Evolutionary conservation across 2,113 vertebrate genomes (phyloP), one percentile per base, ranked within the genome.

Genomic region (Rattus rattus): DNA sequence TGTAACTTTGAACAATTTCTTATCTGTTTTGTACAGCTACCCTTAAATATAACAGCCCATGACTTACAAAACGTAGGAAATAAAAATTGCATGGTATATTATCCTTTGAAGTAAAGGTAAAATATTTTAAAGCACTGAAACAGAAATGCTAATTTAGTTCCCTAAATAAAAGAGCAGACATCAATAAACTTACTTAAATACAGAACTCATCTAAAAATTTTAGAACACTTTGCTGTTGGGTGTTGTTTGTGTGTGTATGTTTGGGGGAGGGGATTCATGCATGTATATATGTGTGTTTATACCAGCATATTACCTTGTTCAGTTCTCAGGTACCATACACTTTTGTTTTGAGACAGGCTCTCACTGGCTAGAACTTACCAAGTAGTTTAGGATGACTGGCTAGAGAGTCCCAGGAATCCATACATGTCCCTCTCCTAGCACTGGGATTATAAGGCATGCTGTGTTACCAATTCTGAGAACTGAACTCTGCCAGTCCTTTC

Each of bases 121-220:
- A 94, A 14, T 47, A 87, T 75, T 91, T 85, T 76, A 90, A 95
- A 73, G 13, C 19, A 84, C 1, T 70, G 30, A 70, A 70, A 84
- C 28, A 92, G 30, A 91, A 13, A 84, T 2, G 75, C 19, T 76
- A 83, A 28, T 93, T 92, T 36, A 80, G 39, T 65, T 90, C 49
- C 72, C 36, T 65, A 95, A 77, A 96, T 75, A 95, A 81, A 97
- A 92, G n/a, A 93, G 13, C 47, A 43, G 12, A 63, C 88, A 30
- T 88, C 36, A 91, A 59, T 33, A 91, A 20, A 83, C 61, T 86
- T 90, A 92, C 92, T 94, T 61, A 61, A 94, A 63, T 49, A 14
- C 81, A 93, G 93, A 95, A 93, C 79, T 95, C 49, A 96, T n/a
- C 52, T 95, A 96, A 94, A 59, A 94, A 96, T 86, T 63, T 39